Evolutionary conservation across 1,140 invertebrate genomes (phyloP), one percentile per base, ranked within the genome.

Genomic region (Myzus persicae): DNA sequence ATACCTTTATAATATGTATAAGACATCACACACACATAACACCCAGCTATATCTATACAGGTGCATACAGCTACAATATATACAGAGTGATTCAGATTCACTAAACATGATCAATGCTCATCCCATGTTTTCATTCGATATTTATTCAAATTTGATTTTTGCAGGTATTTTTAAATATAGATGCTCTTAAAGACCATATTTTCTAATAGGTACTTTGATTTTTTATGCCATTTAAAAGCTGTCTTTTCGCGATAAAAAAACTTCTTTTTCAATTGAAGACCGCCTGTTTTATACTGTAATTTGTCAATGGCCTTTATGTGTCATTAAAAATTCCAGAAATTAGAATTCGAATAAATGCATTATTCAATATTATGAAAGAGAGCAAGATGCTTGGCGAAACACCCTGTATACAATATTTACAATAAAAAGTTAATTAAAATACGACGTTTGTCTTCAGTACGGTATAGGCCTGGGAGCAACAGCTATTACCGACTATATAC

Each of bases 341-440:
- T 18, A 51, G 14, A 76, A 76, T 6, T 76, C 6, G 59, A 76
- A n/a, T n/a, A 76, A 76, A 76, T n/a, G 5, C 5, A 5, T n/a
- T 76, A 76, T 76, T n/a, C 5, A 18, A n/a, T 1, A n/a, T 1
- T 11, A n/a, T 76, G 20, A n/a, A n/a, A 36, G 4, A 4, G 14
- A 22, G 31, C 1, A n/a, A 76, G 9, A n/a, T 18, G 31, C 14
- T 76, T n/a, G n/a, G 31, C 20, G 59, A n/a, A n/a, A 76, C 59
- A 76, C 59, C 14, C 59, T 76, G 59, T 76, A 14, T 67, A 54
- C 14, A 31, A 31, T 48, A 51, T 48, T 89, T 48, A 89, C 84
- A 38, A 44, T 44, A 48, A 89, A 88, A 89, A 51, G n/a, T 89
- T 90, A 90, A 90, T 90, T 59, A 40, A 90, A 90, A 59, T 42